Conservation (phyloP, 2,888 invertebrate genomes). For the Polietes domitor region DNA sequence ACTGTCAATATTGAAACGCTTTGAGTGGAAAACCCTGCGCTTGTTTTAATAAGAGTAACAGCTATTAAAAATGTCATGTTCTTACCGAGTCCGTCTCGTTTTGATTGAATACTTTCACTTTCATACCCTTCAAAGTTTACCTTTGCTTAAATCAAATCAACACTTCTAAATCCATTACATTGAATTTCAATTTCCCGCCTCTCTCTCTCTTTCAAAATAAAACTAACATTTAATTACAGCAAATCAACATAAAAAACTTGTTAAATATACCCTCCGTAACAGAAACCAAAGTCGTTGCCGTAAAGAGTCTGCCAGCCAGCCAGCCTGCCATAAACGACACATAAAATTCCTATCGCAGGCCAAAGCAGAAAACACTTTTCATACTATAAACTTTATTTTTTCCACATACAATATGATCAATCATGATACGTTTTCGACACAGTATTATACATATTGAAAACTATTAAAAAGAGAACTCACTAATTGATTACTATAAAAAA, state of each 20-base stretch:
- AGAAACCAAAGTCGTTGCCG: background rate
- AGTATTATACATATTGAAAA: conserved; percentile 9
- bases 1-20: too few relatives aligned
- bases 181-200: background rate
- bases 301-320: background rate
- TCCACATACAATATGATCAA: too few relatives aligned
- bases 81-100: too few relatives aligned
- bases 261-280: background rate
- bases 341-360: conserved; percentile 12
- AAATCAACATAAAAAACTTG: conserved; percentile 2
- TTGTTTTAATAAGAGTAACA: too few relatives aligned
- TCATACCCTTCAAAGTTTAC: background rate
- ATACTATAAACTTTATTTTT: conserved; percentile 1
- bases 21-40: too few relatives aligned
- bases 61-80: too few relatives aligned
- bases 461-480: conserved; percentile 26
- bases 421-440: background rate
- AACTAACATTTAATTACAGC: conserved; percentile 2
- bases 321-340: conserved; percentile 12
- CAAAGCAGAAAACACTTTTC: background rate
- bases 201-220: too few relatives aligned
- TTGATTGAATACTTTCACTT: too few relatives aligned
- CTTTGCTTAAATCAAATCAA: background rate
- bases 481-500: conserved; percentile 57
- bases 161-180: conserved; percentile 5